phyloP scores from a whole-genome alignment of 1,140 invertebrate genomes.

The Aphelenchoides avenae region DNA sequence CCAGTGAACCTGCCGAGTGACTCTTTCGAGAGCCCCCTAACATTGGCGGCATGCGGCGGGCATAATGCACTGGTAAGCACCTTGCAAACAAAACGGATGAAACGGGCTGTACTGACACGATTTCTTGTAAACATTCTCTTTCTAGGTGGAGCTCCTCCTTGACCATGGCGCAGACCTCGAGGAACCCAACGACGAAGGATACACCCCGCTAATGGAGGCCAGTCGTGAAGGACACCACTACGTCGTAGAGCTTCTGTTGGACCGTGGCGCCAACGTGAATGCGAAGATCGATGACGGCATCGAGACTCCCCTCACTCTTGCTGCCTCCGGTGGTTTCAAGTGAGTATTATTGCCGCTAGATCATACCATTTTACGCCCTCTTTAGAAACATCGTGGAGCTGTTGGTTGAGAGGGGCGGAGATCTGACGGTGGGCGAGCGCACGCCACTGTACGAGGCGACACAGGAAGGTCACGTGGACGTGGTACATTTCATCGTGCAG shows the following conservation, averaged over 20 bases:
- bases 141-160: constrained; percentile 71
- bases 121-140: constrained; percentile 12
- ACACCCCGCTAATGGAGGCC: constrained; percentile 78
- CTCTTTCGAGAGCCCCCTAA: constrained; percentile 96
- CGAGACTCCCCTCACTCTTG: constrained; percentile 90
- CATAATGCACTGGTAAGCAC: constrained; percentile 84
- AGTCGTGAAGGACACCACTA: constrained; percentile 81
- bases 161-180: constrained; percentile 96
- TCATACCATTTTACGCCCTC: neutral
- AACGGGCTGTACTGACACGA: neutral
- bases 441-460: constrained; percentile 97
- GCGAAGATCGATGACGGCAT: constrained; percentile 79
- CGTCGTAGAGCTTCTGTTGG: constrained; percentile 48
- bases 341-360: constrained; percentile 55
- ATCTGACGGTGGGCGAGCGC: constrained; percentile 88
- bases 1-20: constrained; percentile 98
- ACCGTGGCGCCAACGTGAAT: constrained; percentile 84
- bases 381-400: constrained; percentile 74
- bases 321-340: constrained; percentile 88
- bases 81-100: constrained; percentile 5
- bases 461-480: constrained; percentile 64
- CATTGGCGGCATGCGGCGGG: constrained; percentile 92
- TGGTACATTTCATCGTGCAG: constrained; percentile 37
- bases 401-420: constrained; percentile 86
- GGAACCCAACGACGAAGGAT: constrained; percentile 96